Base-by-base conservation (phyloP, 2,888 invertebrate species). In the Oscheius onirici region DNA sequence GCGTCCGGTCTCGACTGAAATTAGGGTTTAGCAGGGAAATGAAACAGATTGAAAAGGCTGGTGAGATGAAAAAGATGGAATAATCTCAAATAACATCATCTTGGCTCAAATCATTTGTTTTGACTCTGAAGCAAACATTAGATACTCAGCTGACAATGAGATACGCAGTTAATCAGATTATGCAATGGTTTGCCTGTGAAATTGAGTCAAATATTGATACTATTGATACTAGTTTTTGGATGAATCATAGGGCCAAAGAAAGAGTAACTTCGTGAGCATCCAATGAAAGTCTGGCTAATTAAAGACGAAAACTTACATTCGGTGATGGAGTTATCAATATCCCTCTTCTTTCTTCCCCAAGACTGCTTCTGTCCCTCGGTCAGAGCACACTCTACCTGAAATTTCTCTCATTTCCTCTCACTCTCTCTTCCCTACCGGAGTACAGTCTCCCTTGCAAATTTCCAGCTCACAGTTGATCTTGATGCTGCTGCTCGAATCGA, bases 281-380 rank as follows among this genome's bases (percentile, higher is more conserved):
- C 24, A 46, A 6, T 10, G 15, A 28, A 57, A 34, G 17, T 2
- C 44, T 44, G 13, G 8, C 13, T 22, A 44, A 10, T 17, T 52
- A 8, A 11, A 20, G 13, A 0, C 6, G 15, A 24, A 28, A 58
- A 76, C 81, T 73, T n/a, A 81, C 81, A 80, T 52, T 79, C 79
- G 26, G 76, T 78, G 60, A 82, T 72, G 60, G 73, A 71, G 61
- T 82, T 82, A 63, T 75, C 78, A 44, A 77, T 69, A 58, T 77
- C 78, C 58, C 87, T 78, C 81, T 87, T 87, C 82, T 87, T 87
- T 65, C 87, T 77, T 52, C 87, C 87, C 80, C 82, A 87, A 6
- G 82, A 82, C 60, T 79, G 77, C 61, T 83, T 75, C 51, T 80
- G 75, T 66, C 85, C 85, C 55, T 77, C 79, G 34, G 73, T 76